Evolutionary conservation across 2,113 vertebrate species (phyloP).

Genomic region (Megaceryle torquata): DNA sequence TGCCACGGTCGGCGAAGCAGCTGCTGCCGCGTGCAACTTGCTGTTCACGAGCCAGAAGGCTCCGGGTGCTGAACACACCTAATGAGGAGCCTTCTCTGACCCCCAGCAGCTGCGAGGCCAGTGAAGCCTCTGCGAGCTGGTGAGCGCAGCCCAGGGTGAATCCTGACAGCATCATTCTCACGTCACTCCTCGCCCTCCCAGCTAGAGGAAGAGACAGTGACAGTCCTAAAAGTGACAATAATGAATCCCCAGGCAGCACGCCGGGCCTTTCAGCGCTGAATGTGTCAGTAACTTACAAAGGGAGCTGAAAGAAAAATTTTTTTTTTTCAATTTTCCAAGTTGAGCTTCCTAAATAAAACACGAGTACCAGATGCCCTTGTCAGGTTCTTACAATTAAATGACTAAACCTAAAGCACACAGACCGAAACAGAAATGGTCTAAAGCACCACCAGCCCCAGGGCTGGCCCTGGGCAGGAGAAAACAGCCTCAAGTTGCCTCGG

Average conservation of each 20-base stretch:
- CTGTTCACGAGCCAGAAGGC: neutral
- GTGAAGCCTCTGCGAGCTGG: neutral
- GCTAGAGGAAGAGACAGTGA: neutral
- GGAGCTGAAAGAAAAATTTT: neutral
- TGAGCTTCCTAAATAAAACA: neutral
- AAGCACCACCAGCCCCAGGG: rapidly evolving
- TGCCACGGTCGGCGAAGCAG: rapidly evolving
- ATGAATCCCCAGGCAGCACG: conserved; percentile 39
- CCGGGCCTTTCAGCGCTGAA: neutral
- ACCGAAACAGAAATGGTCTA: rapidly evolving
- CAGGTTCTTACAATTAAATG: neutral
- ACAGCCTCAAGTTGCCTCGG: neutral
- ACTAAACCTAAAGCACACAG: neutral
- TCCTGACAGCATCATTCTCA: neutral
- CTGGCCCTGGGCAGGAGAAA: neutral
- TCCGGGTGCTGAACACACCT: neutral
- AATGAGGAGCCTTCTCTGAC: conserved; percentile 12
- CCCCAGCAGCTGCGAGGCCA: neutral
- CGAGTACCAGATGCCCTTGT: neutral
- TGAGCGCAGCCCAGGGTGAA: neutral
- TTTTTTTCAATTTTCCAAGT: neutral
- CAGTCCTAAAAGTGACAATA: neutral
- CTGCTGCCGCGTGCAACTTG: neutral
- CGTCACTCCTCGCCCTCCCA: neutral
- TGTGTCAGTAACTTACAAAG: neutral